Percentiles rank a stretch among this genome's conserved stretches.
Conservation (phyloP, 2,888 invertebrate species). For the Plebejus anna region DNA sequence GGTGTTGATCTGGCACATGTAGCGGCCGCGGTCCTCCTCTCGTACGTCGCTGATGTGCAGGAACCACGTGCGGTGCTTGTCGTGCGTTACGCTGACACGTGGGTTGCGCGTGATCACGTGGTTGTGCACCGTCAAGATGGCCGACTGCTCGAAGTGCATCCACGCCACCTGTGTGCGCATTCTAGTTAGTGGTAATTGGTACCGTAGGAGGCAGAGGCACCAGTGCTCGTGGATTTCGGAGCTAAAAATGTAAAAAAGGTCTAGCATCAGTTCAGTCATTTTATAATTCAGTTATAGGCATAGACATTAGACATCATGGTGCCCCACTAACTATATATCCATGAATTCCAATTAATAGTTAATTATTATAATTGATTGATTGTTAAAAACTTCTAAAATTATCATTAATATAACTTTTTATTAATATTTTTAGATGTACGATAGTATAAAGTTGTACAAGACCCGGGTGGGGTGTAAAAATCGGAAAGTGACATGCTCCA, state of each 20-base stretch:
- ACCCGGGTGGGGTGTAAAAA: constrained; percentile 35
- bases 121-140: constrained; percentile 94
- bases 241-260: no score
- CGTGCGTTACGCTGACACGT: constrained; percentile 93
- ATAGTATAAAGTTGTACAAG: constrained; percentile 30
- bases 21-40: constrained; percentile 93
- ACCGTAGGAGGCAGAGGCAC: no score
- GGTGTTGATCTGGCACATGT: constrained; percentile 97
- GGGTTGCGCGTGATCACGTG: constrained; percentile 97
- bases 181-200: neutral
- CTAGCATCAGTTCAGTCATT: no score
- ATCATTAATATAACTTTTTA: neutral
- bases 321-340: neutral
- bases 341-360: neutral
- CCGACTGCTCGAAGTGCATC: constrained; percentile 97
- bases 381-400: neutral
- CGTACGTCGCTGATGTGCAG: constrained; percentile 95
- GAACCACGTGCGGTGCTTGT: constrained; percentile 95
- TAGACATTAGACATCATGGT: no score
- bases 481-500: constrained; percentile 50
- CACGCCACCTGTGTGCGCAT: constrained; percentile 88
- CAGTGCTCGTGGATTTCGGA: no score
- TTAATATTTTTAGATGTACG: constrained; percentile 1
- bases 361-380: neutral
- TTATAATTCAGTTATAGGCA: no score